phyloP scores from a whole-genome alignment of 2,888 invertebrate species.

The Steinernema hermaphroditum region DNA sequence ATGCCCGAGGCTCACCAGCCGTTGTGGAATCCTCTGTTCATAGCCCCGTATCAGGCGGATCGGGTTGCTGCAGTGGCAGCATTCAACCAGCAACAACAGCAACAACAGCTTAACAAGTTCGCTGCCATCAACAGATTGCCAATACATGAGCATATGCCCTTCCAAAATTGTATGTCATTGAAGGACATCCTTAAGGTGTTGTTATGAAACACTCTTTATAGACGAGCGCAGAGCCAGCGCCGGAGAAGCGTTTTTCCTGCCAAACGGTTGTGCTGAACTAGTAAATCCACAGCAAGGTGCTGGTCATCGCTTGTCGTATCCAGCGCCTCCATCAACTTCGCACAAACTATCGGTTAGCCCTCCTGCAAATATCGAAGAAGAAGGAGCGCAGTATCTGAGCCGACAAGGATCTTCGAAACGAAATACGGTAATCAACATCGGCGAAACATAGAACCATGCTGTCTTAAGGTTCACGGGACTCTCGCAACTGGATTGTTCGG shows the following conservation, averaged over 20 bases:
- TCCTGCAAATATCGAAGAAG: constrained; percentile 43
- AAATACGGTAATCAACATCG: constrained; percentile 57
- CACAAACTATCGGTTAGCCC: constrained; percentile 27
- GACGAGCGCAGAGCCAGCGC: constrained; percentile 61
- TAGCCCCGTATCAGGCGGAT: constrained; percentile 26
- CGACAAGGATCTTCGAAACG: constrained; percentile 58
- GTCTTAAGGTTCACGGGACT: constrained; percentile 16
- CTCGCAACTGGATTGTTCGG: constrained; percentile 5
- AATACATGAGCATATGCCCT: constrained; percentile 41
- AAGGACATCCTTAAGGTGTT: background rate
- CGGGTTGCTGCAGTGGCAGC: constrained; percentile 33
- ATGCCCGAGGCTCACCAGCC: constrained; percentile 27
- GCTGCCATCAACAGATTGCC: constrained; percentile 36
- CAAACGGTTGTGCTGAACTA: constrained; percentile 46
- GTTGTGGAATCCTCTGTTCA: constrained; percentile 24
- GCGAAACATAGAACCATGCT: background rate
- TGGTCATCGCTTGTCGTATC: constrained; percentile 29
- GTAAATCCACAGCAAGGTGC: constrained; percentile 27
- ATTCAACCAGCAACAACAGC: constrained; percentile 34
- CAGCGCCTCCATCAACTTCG: constrained; percentile 18
- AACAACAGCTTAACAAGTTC: constrained; percentile 32
- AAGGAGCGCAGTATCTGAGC: constrained; percentile 52
- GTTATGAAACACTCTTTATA: constrained; percentile 32
- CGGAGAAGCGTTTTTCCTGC: constrained; percentile 56
- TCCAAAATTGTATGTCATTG: constrained; percentile 37